Evolutionary conservation across 35 echinoderm and acorn worm genomes (phyloP), one percentile per base, ranked within the genome.

Genomic region (Heliocidaris tuberculata): DNA sequence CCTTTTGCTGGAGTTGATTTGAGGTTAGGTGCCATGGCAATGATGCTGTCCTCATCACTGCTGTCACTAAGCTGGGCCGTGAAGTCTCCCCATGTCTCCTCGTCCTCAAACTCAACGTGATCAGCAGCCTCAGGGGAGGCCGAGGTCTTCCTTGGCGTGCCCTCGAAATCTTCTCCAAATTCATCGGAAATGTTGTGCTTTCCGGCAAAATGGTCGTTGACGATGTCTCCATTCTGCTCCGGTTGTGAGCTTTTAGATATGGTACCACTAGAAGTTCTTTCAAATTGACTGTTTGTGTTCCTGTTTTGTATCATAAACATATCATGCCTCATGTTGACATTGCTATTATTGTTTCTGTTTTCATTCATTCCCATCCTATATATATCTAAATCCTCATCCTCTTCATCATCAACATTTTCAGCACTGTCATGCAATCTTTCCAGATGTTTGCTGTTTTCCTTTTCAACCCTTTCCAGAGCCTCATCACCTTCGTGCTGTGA

Each of bases 31-130:
- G 93, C 92, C 94, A 97, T 95, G 0, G 87, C 96, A 47, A 97
- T n/a, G 48, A 99, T 95, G 56, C 98, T 99, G 15, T 97, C 98
- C 96, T 97, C 97, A 95, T 94, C 89, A 59, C 96, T 95, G 93
- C 97, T 98, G 86, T 97, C 96, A n/a, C 94, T 95, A 16, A 94
- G 52, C 30, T 94, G 94, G 0, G 49, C 94, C 9, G 94, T 95
- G 86, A 99, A 99, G 78, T 99, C 98, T 13, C 98, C 98, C 98
- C 98, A 99, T 29, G 95, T 99, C 93, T 99, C 98, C 71, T 97
- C 97, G 94, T 99, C 98, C 24, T 99, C 97, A 97, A 99, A 99
- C 92, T 97, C 97, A 90, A 96, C 92, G 30, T 95, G 90, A 88
- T 93, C 47, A 31, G 85, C 86, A 85, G 94, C 86, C 17, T 93